A percentile compares a stretch with the other conserved stretches of the same genome.
phyloP scores from a whole-genome alignment of 2,113 vertebrate species.

The Sylvilagus bachmani region DNA sequence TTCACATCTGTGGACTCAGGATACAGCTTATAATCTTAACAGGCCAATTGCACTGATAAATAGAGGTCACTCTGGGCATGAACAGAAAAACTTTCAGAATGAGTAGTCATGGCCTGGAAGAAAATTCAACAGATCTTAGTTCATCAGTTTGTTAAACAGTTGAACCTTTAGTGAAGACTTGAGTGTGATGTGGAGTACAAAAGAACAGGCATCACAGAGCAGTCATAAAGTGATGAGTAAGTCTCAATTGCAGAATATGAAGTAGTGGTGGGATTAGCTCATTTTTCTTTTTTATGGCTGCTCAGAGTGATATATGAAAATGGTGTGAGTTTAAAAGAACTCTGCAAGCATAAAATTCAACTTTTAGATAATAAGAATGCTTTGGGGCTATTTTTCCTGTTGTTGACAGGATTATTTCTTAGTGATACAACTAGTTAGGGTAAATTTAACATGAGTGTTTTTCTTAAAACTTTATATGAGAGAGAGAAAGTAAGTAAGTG shows the following conservation, averaged over 20 bases:
- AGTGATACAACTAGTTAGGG: neutral
- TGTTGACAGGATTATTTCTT: slow-evolving; percentile 52
- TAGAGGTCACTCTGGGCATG: neutral
- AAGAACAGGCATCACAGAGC: neutral
- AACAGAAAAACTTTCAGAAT: neutral
- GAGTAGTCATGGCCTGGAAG: neutral
- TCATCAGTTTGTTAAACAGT: neutral
- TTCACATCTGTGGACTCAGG: neutral
- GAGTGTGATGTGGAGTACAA: neutral
- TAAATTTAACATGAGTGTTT: slow-evolving; percentile 18
- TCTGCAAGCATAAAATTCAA: slow-evolving; percentile 18
- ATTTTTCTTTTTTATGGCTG: slow-evolving; percentile 26
- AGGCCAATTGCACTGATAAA: neutral
- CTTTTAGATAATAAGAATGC: neutral
- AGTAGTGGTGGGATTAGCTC: neutral
- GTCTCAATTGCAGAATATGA: neutral
- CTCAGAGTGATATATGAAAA: neutral
- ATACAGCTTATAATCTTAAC: neutral
- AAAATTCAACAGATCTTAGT: neutral
- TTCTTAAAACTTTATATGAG: neutral
- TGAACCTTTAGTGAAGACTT: neutral
- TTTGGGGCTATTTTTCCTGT: neutral
- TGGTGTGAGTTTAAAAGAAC: slow-evolving; percentile 30
- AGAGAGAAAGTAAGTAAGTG: no score
- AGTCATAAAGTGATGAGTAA: neutral